phyloP scores from a whole-genome alignment of 2,797 vertebrate genomes.

The Darevskia nairensis region DNA sequence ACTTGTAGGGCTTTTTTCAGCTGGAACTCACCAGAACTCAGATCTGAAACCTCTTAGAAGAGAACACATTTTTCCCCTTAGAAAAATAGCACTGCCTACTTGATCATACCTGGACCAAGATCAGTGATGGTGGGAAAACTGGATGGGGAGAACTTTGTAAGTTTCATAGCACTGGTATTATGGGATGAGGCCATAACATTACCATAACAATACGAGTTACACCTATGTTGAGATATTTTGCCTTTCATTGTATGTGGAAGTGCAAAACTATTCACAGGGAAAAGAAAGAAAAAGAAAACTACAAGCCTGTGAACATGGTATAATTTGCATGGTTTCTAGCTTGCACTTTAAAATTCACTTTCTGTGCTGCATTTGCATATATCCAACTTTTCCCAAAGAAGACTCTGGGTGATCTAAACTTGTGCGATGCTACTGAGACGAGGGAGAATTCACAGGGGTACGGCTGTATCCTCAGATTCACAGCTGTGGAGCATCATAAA shows the following conservation, averaged over 20 bases:
- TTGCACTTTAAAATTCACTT: not conserved
- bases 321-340: not conserved
- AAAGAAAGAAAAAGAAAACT: too few species aligned
- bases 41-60: too few species aligned
- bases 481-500: not conserved
- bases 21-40: too few species aligned
- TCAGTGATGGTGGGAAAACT: not conserved
- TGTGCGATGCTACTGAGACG: not conserved
- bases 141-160: too few species aligned
- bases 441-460: constrained; percentile 1
- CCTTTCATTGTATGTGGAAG: not conserved
- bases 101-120: not conserved
- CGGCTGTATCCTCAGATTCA: accelerated
- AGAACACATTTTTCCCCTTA: too few species aligned
- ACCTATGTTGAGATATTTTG: not conserved
- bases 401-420: not conserved
- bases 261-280: not conserved
- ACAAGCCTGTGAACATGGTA: not conserved
- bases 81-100: too few species aligned
- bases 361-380: not conserved
- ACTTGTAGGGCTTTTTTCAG: too few species aligned
- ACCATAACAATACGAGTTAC: not conserved
- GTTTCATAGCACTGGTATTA: not conserved
- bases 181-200: not conserved
- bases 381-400: not conserved